Conservation (phyloP, 2,797 vertebrate genomes). For the Champsocephalus gunnari region DNA sequence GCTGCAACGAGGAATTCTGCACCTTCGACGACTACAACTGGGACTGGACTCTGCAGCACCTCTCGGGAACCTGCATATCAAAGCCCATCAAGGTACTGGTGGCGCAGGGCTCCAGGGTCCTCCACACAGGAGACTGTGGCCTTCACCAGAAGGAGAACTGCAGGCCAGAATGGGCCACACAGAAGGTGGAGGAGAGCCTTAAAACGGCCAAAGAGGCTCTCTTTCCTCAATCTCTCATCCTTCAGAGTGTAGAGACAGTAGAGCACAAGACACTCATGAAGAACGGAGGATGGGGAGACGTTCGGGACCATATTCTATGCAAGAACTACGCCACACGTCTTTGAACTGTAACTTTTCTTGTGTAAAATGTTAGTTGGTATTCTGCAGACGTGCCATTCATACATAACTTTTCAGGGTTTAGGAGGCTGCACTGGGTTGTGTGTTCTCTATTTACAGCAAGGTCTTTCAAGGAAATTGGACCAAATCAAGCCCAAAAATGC, state of each 20-base stretch:
- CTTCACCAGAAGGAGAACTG: constrained; percentile 83
- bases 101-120: constrained; percentile 80
- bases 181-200: constrained; percentile 67
- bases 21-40: constrained; percentile 90
- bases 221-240: constrained; percentile 74
- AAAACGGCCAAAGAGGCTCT: constrained; percentile 59
- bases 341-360: constrained; percentile 49
- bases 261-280: constrained; percentile 81
- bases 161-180: constrained; percentile 73
- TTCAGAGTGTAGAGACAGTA: constrained; percentile 56
- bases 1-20: constrained; percentile 84
- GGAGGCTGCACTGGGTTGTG: constrained; percentile 2
- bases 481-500: constrained; percentile 10
- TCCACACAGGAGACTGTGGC: constrained; percentile 86
- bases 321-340: constrained; percentile 83
- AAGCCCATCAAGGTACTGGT: constrained; percentile 84
- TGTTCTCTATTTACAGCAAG: constrained; percentile 1
- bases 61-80: constrained; percentile 85
- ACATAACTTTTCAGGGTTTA: constrained; percentile 47
- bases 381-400: constrained; percentile 55
- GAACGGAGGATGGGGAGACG: constrained; percentile 88
- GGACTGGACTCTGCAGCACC: constrained; percentile 88
- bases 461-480: constrained; percentile 37
- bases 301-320: constrained; percentile 85
- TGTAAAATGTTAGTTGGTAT: not conserved